phyloP scores from a whole-genome alignment of 1,140 invertebrate genomes.

The Eumeta japonica region DNA sequence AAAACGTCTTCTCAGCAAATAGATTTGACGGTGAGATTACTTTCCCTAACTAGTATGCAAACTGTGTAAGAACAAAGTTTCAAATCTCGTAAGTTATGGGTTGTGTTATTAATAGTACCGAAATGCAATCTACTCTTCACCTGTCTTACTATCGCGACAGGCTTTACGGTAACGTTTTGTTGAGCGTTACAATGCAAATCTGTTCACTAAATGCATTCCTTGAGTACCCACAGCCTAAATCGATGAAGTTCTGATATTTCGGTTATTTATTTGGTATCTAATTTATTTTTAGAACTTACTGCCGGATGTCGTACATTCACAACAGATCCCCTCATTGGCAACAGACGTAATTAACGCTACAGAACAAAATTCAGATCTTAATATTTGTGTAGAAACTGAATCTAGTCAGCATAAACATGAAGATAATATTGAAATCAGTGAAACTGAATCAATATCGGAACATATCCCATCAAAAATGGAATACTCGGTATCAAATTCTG shows the following conservation, averaged over 20 bases:
- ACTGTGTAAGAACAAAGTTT: conserved; percentile 6
- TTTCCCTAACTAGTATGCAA: conserved; percentile 8
- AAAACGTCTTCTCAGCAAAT: conserved; percentile 28
- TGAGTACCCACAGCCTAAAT: not conserved
- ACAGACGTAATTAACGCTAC: conserved; percentile 18
- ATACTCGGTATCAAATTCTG: conserved; percentile 30
- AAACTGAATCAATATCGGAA: conserved; percentile 44
- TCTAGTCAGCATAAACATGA: too few relatives aligned
- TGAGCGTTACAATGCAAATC: not conserved
- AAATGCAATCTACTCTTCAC: conserved; percentile 15
- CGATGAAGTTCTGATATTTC: not conserved
- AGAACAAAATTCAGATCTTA: conserved; percentile 7
- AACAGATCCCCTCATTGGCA: conserved; percentile 37
- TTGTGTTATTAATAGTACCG: conserved; percentile 25
- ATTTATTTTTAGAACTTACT: conserved; percentile 56
- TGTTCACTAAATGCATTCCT: not conserved
- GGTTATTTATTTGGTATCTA: conserved; percentile 12
- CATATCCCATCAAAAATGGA: conserved; percentile 39
- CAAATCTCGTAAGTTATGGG: conserved; percentile 14
- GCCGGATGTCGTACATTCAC: conserved; percentile 53
- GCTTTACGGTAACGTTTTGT: not conserved
- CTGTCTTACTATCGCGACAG: conserved; percentile 4
- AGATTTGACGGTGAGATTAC: conserved; percentile 32
- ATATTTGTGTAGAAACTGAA: too few relatives aligned
- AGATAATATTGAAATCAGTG: conserved; percentile 18